These are phyloP conservation scores for Porites rus DNA, from an alignment of 92 coral and sea anemone genomes.

Conservation along the genomic window DNA sequence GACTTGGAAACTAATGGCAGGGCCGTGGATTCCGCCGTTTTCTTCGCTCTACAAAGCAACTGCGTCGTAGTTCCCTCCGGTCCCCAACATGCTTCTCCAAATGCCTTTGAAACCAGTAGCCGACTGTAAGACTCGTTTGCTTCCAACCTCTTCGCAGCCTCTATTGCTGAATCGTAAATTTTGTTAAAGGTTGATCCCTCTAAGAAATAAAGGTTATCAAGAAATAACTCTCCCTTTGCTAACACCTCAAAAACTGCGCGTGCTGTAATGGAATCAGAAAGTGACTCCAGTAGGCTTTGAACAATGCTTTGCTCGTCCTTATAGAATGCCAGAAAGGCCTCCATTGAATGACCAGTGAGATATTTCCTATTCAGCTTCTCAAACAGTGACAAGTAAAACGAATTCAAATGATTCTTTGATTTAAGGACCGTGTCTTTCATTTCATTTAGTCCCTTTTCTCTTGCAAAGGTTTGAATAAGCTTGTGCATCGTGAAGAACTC, in stretches of 20 bases:
- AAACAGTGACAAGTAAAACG: conserved; percentile 9
- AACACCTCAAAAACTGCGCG: neutral
- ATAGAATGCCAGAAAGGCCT: conserved; percentile 2
- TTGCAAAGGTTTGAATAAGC: conserved; percentile 33
- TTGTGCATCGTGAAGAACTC: conserved; percentile 38
- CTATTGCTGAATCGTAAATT: conserved; percentile 31
- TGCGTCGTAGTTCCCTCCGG: neutral
- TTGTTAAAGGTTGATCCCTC: neutral
- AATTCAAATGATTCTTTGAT: conserved; percentile 7
- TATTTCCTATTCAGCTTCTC: conserved; percentile 24
- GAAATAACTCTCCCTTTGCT: conserved; percentile 7
- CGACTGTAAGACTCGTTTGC: neutral
- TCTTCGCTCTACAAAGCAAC: neutral
- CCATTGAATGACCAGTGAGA: neutral
- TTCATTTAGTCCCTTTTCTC: conserved; percentile 34
- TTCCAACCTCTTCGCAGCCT: neutral
- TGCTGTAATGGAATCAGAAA: neutral
- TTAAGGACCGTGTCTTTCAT: conserved; percentile 9
- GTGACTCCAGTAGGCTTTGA: neutral
- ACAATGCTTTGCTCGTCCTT: conserved; percentile 5
- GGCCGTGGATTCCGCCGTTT: neutral
- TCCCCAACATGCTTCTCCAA: neutral
- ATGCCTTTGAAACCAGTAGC: conserved; percentile 13
- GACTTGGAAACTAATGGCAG: neutral
- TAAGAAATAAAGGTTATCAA: neutral